Evolutionary conservation across 2,888 invertebrate genomes (phyloP).

Genomic region (Stegophylla sp.): DNA sequence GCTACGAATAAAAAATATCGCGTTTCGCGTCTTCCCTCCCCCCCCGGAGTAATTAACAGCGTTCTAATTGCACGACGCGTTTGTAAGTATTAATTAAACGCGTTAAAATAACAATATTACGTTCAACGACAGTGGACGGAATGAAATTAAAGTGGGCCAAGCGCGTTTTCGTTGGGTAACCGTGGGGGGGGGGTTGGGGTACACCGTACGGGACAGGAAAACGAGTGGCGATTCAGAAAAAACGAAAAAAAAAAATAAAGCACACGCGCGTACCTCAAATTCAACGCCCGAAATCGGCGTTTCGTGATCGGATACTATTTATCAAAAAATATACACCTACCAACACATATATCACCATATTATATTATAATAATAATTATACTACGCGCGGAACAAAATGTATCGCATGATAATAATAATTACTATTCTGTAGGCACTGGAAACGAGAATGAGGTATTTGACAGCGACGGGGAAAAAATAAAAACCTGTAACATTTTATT

Average conservation of each 20-base stretch:
- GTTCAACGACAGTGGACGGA: background rate
- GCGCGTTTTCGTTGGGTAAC: too few relatives aligned
- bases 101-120: background rate
- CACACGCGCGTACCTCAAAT: background rate
- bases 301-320: slow-evolving; percentile 24
- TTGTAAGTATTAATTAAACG: background rate
- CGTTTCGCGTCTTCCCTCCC: background rate
- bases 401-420: slow-evolving; percentile 22
- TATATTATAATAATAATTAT: background rate
- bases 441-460: slow-evolving; percentile 37
- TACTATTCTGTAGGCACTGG: background rate
- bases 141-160: background rate
- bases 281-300: slow-evolving; percentile 10
- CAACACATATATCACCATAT: background rate
- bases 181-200: too few relatives aligned
- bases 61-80: background rate
- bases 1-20: background rate
- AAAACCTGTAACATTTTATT: slow-evolving; percentile 19
- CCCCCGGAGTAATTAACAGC: background rate
- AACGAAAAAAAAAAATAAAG: too few relatives aligned
- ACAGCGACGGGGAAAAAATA: background rate
- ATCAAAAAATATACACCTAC: slow-evolving; percentile 14
- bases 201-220: too few relatives aligned
- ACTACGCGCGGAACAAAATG: too few relatives aligned
- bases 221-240: background rate